phyloP scores from a whole-genome alignment of 2,113 vertebrate genomes.

The Crotophaga sulcirostris region DNA sequence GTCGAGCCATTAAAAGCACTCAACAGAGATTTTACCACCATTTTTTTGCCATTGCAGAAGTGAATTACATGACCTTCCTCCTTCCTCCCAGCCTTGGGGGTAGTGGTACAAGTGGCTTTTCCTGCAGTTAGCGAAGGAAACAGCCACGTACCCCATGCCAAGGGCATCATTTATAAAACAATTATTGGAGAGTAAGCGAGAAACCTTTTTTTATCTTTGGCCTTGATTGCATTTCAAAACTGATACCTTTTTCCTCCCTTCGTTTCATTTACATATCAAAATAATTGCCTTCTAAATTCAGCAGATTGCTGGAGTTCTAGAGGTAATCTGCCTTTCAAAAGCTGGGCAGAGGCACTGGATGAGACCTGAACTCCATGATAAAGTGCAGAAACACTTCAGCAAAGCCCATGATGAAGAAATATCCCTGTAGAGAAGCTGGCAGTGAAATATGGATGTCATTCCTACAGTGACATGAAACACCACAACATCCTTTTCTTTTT shows the following conservation, averaged over 20 bases:
- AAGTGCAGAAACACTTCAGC: not conserved
- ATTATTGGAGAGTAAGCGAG: conserved; percentile 6
- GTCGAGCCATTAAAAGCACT: not conserved
- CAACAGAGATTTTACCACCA: conserved; percentile 5
- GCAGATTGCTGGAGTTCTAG: not conserved
- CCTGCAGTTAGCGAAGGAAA: not conserved
- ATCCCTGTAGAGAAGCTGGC: not conserved
- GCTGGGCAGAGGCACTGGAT: not conserved
- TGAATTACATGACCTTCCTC: not conserved
- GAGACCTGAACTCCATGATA: not conserved
- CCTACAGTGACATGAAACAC: not conserved
- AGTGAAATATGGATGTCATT: not conserved
- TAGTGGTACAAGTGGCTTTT: not conserved
- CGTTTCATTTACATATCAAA: conserved; percentile 49
- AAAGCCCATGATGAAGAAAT: not conserved
- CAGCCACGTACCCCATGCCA: not conserved
- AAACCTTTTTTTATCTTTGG: conserved; percentile 27
- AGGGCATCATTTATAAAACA: conserved; percentile 17
- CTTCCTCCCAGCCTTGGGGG: not conserved
- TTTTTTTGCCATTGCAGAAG: not conserved
- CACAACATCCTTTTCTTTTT: not conserved
- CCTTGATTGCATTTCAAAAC: not conserved
- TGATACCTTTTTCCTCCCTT: not conserved
- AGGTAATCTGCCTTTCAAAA: not conserved
- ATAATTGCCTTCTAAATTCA: not conserved